Conservation (phyloP, 2,888 invertebrate genomes). For the Siphonodentalium dalli region DNA sequence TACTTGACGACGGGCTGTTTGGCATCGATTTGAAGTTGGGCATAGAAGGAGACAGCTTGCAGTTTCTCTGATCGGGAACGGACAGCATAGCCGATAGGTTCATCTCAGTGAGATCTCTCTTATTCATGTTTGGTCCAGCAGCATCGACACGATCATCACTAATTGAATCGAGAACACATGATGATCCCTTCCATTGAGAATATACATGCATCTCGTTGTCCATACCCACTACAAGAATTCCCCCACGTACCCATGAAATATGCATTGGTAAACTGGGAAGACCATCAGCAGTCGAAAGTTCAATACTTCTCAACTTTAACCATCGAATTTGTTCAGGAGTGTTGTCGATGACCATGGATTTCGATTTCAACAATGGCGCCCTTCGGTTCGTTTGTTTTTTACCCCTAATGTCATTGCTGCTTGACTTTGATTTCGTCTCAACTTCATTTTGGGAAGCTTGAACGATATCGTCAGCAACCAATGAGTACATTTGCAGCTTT, state of each 20-base stretch:
- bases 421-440: conserved; percentile 11
- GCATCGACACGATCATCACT: conserved; percentile 16
- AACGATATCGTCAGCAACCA: conserved; percentile 89
- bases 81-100: conserved; percentile 36
- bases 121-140: conserved; percentile 22
- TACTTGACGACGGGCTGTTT: conserved; percentile 23
- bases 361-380: conserved; percentile 82
- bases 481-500: conserved; percentile 83
- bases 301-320: conserved; percentile 93
- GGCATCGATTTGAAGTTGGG: conserved; percentile 43
- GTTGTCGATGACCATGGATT: conserved; percentile 86
- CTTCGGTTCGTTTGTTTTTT: conserved; percentile 24
- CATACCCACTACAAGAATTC: conserved; percentile 98
- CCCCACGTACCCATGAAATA: conserved; percentile 98
- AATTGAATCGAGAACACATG: conserved; percentile 20
- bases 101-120: conserved; percentile 25
- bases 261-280: conserved; percentile 97
- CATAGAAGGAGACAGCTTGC: conserved; percentile 49
- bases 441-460: conserved; percentile 73
- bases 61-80: conserved; percentile 39
- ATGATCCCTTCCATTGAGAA: conserved; percentile 81
- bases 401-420: conserved; percentile 12
- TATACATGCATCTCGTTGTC: conserved; percentile 99
- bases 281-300: conserved; percentile 91
- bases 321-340: conserved; percentile 91